Evolutionary conservation across 2,113 vertebrate genomes (phyloP).

Genomic region (Cebus imitator): DNA sequence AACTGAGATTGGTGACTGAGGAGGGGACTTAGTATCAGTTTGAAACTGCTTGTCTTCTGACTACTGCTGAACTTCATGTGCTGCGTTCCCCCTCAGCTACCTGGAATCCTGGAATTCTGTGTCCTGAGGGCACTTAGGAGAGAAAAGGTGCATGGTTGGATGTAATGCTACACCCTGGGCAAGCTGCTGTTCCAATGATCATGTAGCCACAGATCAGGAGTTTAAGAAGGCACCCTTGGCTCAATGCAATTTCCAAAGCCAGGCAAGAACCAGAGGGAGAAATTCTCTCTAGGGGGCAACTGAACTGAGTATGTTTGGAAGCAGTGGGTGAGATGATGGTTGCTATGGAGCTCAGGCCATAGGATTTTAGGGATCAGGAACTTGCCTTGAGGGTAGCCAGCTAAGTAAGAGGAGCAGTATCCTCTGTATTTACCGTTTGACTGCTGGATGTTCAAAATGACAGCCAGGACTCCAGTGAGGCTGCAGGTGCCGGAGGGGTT

Average conservation of each 20-base stretch:
- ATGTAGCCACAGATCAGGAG: not conserved
- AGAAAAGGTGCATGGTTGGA: not conserved
- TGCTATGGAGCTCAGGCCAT: not conserved
- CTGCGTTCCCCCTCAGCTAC: not conserved
- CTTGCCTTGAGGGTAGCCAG: not conserved
- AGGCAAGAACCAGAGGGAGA: not conserved
- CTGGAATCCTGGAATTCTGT: not conserved
- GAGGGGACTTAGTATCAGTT: too few species aligned
- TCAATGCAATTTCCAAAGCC: not conserved
- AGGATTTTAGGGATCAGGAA: not conserved
- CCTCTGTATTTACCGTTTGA: not conserved
- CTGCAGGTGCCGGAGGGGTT: not conserved
- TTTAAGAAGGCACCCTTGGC: not conserved
- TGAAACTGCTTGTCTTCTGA: too few species aligned
- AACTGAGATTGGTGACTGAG: not conserved
- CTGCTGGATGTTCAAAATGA: not conserved
- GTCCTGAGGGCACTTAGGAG: not conserved
- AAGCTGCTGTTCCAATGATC: not conserved
- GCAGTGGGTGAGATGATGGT: accelerated
- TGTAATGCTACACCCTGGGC: accelerated
- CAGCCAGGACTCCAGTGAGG: not conserved
- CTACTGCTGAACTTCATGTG: not conserved
- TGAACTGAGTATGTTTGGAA: not conserved
- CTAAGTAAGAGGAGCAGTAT: not conserved
- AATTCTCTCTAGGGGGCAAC: not conserved